Evolutionary conservation across 2,113 vertebrate genomes (phyloP).

Genomic region (Hemicordylus capensis): DNA sequence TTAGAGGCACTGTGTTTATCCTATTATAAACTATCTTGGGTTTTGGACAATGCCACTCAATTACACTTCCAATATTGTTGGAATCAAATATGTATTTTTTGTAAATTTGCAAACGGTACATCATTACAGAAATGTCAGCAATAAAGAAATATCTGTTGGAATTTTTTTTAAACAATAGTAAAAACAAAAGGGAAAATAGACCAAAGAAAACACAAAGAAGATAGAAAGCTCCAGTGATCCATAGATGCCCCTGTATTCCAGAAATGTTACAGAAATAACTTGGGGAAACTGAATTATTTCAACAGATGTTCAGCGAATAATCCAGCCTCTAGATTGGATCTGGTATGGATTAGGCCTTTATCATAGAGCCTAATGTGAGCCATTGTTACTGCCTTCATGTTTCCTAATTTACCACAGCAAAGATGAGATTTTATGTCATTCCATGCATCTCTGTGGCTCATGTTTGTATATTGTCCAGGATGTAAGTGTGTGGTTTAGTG

Average conservation of each 20-base stretch:
- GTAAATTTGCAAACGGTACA: background rate
- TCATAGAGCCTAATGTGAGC: no score
- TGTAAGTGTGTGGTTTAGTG: no score
- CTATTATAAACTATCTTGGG: background rate
- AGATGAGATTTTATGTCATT: no score
- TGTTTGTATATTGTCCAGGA: no score
- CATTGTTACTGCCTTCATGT: background rate
- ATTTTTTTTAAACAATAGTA: slow-evolving; percentile 25
- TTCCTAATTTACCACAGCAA: background rate
- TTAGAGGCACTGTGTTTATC: accelerated
- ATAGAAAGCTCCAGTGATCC: no score
- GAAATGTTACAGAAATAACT: background rate
- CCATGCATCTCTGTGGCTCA: no score
- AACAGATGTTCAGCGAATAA: background rate
- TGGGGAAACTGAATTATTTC: background rate
- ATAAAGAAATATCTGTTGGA: slow-evolving; percentile 29
- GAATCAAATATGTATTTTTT: slow-evolving; percentile 30
- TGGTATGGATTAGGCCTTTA: no score
- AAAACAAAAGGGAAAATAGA: slow-evolving; percentile 32
- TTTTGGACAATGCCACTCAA: background rate
- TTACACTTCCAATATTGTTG: slow-evolving; percentile 2
- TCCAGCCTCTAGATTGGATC: no score
- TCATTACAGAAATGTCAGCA: slow-evolving; percentile 3
- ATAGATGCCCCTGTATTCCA: background rate
- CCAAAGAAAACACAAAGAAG: background rate